Base-by-base conservation (phyloP, 1,140 invertebrate genomes). In the Coboldia fuscipes region DNA sequence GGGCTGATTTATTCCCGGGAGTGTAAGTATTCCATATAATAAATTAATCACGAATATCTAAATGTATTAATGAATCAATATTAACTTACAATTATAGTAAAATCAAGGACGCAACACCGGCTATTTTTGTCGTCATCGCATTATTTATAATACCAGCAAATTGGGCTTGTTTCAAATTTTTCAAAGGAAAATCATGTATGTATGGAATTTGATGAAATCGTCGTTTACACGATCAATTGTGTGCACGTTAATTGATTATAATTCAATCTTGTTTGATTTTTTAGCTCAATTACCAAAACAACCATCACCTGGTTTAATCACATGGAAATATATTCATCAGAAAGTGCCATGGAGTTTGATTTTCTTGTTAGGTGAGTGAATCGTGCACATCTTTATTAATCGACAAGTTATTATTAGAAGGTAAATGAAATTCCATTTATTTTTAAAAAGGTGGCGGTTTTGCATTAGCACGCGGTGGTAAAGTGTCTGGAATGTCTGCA, bases 81-180 rank as follows among this genome's bases (percentile, higher is more conserved):
- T 34, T 5, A 23, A 8, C 10, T 40, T 3, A 33, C 10, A 23
- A 16, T 37, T 60, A 3, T 45, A 76, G 73, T 46, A 60, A 63
- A 37, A 68, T 80, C 19, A 74, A 78, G 43, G 83, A 89, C 46
- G 81, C 82, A 0, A 83, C 79, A 14, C 73, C 82, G 1, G 85
- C 78, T 0, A 71, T 84, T 41, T 68, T 75, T 29, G 65, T 88
- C 2, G 76, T 78, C 3, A 61, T 86, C 22, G 56, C 85, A 12
- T 66, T 88, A 45, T 89, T 89, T 50, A 52, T 83, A 9, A 55
- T 88, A 18, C 84, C 85, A 1, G 66, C 79, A 31, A 71, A 77
- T 14, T 62, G 77, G 28, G 70, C 76, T 40, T 80, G 77, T 48
- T 40, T 79, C n/a, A 62, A 70, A 27, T 70, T 74, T 34, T 76